Percentiles rank a stretch among this genome's conserved stretches.
Evolutionary conservation across 2,888 invertebrate species (phyloP).

Genomic region (Volucella inanis): DNA sequence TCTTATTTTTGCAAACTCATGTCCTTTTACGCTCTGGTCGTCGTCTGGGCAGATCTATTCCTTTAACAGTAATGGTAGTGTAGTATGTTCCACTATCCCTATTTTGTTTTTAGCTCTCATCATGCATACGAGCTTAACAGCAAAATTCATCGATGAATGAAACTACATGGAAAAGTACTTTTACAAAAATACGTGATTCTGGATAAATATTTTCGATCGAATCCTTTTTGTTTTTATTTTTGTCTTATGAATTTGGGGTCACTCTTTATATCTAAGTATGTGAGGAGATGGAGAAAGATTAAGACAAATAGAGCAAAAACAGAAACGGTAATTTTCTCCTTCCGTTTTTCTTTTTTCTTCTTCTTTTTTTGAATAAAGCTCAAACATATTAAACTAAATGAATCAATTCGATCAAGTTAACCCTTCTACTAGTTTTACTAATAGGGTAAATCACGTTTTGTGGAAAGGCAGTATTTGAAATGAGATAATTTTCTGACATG

Average conservation of each 20-base stretch:
- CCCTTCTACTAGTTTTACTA: not conserved
- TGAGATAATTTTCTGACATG: too few species aligned
- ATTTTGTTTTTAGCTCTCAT: slow-evolving; percentile 56
- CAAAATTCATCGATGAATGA: slow-evolving; percentile 74
- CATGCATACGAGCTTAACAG: slow-evolving; percentile 71
- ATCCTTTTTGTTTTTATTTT: slow-evolving; percentile 53
- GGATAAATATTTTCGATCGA: slow-evolving; percentile 73
- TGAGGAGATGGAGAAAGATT: slow-evolving; percentile 30
- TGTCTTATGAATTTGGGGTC: slow-evolving; percentile 33
- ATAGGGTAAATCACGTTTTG: slow-evolving; percentile 45
- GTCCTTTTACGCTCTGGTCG: slow-evolving; percentile 57
- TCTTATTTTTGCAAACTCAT: slow-evolving; percentile 71
- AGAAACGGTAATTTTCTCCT: slow-evolving; percentile 2
- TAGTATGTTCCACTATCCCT: slow-evolving; percentile 24
- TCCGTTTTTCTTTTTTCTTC: too few species aligned
- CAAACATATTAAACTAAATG: slow-evolving; percentile 56
- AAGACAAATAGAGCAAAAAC: slow-evolving; percentile 37
- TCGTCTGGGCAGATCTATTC: not conserved
- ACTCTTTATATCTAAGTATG: slow-evolving; percentile 9
- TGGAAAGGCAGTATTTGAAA: not conserved
- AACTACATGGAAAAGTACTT: slow-evolving; percentile 75
- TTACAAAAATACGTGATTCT: slow-evolving; percentile 73
- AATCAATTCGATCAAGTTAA: slow-evolving; percentile 66
- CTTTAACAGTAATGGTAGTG: slow-evolving; percentile 11
- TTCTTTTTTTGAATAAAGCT: slow-evolving; percentile 52